These are phyloP conservation scores for Cyclopterus lumpus DNA, from an alignment of 2,797 vertebrate genomes.

Conservation along the genomic window DNA sequence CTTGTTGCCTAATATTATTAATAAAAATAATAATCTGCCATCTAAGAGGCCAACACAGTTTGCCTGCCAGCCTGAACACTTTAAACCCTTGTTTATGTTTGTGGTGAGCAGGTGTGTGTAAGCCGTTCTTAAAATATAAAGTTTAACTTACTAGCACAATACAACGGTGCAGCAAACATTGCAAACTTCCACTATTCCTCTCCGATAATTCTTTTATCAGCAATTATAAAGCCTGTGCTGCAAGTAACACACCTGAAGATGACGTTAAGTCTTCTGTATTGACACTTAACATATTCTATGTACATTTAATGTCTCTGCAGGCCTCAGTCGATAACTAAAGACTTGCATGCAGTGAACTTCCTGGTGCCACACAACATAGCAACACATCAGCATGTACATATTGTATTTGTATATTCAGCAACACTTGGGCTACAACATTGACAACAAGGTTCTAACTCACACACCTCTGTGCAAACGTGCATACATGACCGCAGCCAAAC, in stretches of 20 bases:
- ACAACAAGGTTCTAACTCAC: constrained; percentile 55
- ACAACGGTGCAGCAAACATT: constrained; percentile 7
- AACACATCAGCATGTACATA: not conserved
- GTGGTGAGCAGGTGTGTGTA: not conserved
- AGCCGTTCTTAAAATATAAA: not conserved
- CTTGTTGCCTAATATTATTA: not conserved
- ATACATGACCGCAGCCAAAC: constrained; percentile 12
- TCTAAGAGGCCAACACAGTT: not conserved
- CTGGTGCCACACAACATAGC: constrained; percentile 2
- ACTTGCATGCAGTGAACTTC: not conserved
- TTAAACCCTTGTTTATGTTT: not conserved
- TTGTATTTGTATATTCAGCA: constrained; percentile 12
- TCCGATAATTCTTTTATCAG: not conserved
- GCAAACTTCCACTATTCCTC: not conserved
- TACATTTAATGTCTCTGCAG: not conserved
- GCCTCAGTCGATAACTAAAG: not conserved
- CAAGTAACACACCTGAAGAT: not conserved
- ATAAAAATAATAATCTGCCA: not conserved
- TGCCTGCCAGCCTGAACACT: not conserved
- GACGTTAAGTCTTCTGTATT: not conserved
- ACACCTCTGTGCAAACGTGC: constrained; percentile 52
- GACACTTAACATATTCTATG: not conserved
- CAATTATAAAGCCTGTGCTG: not conserved
- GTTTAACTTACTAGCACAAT: not conserved
- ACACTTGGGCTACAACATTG: constrained; percentile 30